Percentiles rank a stretch among this genome's conserved stretches.
phyloP scores from a whole-genome alignment of 2,888 invertebrate species.

The Agrochola macilenta region DNA sequence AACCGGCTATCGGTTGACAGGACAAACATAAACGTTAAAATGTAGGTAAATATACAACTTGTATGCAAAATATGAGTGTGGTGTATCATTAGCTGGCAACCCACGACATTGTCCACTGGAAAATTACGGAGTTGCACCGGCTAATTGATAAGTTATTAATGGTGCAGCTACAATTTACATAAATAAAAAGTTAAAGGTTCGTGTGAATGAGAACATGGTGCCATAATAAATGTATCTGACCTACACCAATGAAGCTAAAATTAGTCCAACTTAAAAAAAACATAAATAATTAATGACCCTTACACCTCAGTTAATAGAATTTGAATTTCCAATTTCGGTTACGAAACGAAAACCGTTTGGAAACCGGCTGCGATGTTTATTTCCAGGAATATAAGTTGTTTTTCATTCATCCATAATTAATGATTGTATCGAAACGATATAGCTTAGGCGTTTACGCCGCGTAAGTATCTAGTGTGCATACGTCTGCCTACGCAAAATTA shows the following conservation, averaged over 20 bases:
- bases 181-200: conserved; percentile 1
- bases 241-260: neutral
- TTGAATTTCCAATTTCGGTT: conserved; percentile 3
- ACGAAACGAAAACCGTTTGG: conserved; percentile 4
- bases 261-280: neutral
- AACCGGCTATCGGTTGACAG: conserved; percentile 45
- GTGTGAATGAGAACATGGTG: neutral
- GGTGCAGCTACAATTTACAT: conserved; percentile 20
- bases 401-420: conserved; percentile 8
- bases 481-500: neutral
- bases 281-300: neutral
- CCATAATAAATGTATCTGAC: neutral
- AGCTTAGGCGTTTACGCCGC: neutral
- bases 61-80: conserved; percentile 48
- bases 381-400: conserved; percentile 2
- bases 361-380: neutral
- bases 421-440: conserved; percentile 1
- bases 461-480: neutral
- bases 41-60: conserved; percentile 62
- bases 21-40: conserved; percentile 48
- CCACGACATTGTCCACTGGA: conserved; percentile 23
- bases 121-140: conserved; percentile 27
- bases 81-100: conserved; percentile 41
- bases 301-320: neutral
- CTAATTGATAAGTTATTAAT: conserved; percentile 34